A percentile compares a stretch with the other conserved stretches of the same genome.
phyloP scores from a whole-genome alignment of 2,113 vertebrate species.

The Talpa occidentalis region DNA sequence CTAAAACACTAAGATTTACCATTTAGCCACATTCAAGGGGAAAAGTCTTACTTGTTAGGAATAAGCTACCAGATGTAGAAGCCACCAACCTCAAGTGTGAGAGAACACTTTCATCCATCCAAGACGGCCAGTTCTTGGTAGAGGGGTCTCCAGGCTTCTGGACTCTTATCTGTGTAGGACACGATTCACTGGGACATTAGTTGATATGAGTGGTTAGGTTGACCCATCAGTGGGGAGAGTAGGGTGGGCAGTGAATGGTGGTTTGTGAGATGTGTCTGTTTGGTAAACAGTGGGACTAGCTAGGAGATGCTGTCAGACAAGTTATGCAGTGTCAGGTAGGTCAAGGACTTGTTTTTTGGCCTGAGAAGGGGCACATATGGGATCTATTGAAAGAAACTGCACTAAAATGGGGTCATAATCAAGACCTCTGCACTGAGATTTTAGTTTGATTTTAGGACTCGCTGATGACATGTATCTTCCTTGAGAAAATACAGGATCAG shows the following conservation, averaged over 20 bases:
- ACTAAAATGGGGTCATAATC: too few species aligned
- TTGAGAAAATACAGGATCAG: neutral
- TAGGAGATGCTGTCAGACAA: neutral
- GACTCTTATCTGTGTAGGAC: neutral
- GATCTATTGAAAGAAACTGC: too few species aligned
- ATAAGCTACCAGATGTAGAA: neutral
- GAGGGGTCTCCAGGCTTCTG: neutral
- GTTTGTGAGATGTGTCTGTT: neutral
- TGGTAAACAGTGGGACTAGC: neutral
- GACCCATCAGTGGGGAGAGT: neutral
- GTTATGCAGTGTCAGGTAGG: neutral
- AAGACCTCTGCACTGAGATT: neutral
- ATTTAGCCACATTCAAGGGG: neutral
- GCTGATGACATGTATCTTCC: neutral
- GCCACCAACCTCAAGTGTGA: neutral
- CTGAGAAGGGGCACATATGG: neutral
- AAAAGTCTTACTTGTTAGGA: neutral
- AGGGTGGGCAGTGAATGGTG: too few species aligned
- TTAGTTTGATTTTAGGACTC: neutral
- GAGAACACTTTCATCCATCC: neutral
- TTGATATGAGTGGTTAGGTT: too few species aligned
- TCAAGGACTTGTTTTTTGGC: neutral
- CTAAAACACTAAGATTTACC: neutral
- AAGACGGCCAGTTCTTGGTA: neutral
- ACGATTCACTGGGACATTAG: too few species aligned